phyloP scores from a whole-genome alignment of 2,888 invertebrate species.

The Elmis aenea region DNA sequence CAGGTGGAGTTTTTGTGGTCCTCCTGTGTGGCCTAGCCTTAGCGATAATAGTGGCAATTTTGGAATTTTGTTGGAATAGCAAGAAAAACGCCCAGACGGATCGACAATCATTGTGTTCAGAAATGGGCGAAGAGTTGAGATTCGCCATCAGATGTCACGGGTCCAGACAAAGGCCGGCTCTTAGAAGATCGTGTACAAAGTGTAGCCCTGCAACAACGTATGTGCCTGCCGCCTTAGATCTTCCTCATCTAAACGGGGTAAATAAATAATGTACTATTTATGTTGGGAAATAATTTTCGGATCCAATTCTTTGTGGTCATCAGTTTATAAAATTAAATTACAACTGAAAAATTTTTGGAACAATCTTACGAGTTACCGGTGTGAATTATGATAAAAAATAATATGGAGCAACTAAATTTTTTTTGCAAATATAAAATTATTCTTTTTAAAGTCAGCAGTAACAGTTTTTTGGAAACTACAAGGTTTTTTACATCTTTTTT shows the following conservation, averaged over 20 bases:
- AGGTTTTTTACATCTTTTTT: too few species aligned
- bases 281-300: neutral
- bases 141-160: conserved; percentile 87
- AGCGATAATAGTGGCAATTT: conserved; percentile 85
- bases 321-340: too few species aligned
- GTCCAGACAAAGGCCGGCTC: conserved; percentile 73
- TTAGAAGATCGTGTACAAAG: conserved; percentile 70
- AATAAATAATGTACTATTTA: too few species aligned
- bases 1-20: conserved; percentile 95
- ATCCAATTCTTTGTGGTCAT: neutral
- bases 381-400: too few species aligned
- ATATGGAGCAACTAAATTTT: too few species aligned
- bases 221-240: conserved; percentile 59
- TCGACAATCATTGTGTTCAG: conserved; percentile 83
- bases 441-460: too few species aligned
- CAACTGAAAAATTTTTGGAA: too few species aligned
- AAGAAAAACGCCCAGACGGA: conserved; percentile 82
- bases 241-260: conserved; percentile 54
- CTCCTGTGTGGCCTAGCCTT: conserved; percentile 86
- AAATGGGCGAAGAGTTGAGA: conserved; percentile 88
- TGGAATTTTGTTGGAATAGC: conserved; percentile 94
- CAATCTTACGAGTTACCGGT: too few species aligned
- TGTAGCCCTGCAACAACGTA: conserved; percentile 72
- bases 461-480: too few species aligned
- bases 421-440: too few species aligned